Evolutionary conservation across 2,888 invertebrate species (phyloP).

Genomic region (Strigamia transsilvanica): DNA sequence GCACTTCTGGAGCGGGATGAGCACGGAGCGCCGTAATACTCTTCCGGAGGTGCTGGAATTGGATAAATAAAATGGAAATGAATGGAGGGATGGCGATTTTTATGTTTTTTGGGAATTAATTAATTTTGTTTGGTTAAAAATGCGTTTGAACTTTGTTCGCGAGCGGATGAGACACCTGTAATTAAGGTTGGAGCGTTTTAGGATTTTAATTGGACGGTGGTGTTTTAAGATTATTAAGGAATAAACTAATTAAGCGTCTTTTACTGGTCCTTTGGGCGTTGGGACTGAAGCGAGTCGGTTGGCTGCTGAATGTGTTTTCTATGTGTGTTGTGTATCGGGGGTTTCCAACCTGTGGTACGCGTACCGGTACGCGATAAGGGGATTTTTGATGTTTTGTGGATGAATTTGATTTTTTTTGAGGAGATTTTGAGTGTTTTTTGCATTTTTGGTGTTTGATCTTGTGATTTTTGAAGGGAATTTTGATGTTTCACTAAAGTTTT

Average conservation of each 20-base stretch:
- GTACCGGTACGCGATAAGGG: too few species aligned
- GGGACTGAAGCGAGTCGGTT: neutral
- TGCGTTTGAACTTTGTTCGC: constrained; percentile 15
- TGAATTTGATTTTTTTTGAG: too few species aligned
- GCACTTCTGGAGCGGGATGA: neutral
- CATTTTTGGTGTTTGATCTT: too few species aligned
- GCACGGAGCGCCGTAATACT: neutral
- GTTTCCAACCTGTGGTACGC: too few species aligned
- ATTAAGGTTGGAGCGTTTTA: constrained; percentile 2
- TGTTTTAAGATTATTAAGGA: constrained; percentile 48
- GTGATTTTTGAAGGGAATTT: too few species aligned
- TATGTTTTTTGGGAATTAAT: neutral
- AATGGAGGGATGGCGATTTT: neutral
- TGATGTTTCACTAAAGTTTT: too few species aligned
- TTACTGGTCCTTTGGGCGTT: constrained; percentile 10
- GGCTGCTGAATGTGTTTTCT: too few species aligned
- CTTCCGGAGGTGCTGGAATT: neutral
- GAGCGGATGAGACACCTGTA: constrained; percentile 17
- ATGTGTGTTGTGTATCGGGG: too few species aligned
- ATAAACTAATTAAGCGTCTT: constrained; percentile 42
- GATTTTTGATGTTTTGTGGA: too few species aligned
- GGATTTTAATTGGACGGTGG: constrained; percentile 35
- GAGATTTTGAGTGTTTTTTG: too few species aligned
- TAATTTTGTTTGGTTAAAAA: neutral
- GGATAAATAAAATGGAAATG: neutral